Conservation (phyloP, 2,113 vertebrate species). For the Etia nguti region DNA sequence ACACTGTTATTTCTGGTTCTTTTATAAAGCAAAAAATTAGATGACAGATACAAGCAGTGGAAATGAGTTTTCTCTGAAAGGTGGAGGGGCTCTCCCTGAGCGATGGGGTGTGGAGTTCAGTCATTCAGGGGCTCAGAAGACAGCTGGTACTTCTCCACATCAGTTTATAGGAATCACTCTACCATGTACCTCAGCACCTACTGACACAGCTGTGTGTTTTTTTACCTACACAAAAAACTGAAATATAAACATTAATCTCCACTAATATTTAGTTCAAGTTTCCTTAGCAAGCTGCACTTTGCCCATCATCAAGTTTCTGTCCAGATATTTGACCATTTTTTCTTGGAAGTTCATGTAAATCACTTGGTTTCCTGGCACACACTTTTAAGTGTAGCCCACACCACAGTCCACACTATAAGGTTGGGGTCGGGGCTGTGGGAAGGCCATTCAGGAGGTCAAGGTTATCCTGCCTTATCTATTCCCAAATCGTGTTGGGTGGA, state of each 20-base stretch:
- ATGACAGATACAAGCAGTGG: neutral
- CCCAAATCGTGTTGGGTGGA: neutral
- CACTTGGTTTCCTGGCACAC: neutral
- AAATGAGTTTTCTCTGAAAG: neutral
- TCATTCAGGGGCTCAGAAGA: neutral
- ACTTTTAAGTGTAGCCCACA: neutral
- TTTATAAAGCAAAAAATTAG: fast-evolving
- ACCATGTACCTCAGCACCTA: neutral
- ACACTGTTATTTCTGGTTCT: neutral
- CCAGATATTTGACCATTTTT: neutral
- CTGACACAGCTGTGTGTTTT: neutral
- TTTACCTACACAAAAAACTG: neutral
- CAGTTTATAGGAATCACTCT: neutral
- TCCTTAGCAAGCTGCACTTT: neutral
- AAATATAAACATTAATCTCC: neutral
- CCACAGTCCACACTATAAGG: neutral
- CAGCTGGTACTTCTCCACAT: neutral
- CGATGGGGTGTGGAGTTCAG: neutral
- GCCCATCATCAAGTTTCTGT: neutral
- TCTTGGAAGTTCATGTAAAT: neutral
- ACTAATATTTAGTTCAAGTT: neutral
- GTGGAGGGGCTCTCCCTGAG: neutral
- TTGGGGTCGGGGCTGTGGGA: neutral
- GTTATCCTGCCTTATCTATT: neutral
- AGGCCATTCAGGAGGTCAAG: neutral